Evolutionary conservation across 2,113 vertebrate species (phyloP).

Genomic region (Rhinolophus sinicus): DNA sequence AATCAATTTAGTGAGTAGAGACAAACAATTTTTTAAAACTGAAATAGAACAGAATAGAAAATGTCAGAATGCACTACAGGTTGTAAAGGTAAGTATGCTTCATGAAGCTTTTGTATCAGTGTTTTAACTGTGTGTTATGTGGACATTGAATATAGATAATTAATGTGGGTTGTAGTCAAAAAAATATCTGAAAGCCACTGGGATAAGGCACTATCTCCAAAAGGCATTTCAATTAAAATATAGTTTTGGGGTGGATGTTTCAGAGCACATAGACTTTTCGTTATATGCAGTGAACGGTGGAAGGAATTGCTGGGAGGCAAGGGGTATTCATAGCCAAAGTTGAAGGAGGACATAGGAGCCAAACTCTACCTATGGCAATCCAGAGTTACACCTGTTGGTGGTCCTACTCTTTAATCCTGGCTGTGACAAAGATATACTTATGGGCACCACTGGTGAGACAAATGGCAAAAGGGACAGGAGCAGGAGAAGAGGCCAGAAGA

Average conservation of each 20-base stretch:
- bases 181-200: not conserved
- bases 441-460: not conserved
- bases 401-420: not conserved
- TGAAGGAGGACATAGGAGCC: not conserved
- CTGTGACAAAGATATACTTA: not conserved
- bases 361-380: not conserved
- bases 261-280: not conserved
- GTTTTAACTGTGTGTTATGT: not conserved
- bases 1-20: conserved; percentile 32
- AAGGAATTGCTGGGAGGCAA: not conserved
- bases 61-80: not conserved
- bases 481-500: not conserved
- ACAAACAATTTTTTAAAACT: not conserved
- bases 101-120: not conserved
- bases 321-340: not conserved
- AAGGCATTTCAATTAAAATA: not conserved
- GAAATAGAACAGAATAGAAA: not conserved
- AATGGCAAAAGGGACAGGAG: not conserved
- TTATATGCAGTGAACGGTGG: not conserved
- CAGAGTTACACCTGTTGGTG: not conserved
- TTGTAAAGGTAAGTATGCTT: not conserved
- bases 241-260: not conserved
- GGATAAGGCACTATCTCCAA: not conserved
- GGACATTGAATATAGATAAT: not conserved
- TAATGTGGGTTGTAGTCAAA: not conserved